Conservation (phyloP, 2,888 invertebrate species). For the Elgonia sp. region DNA sequence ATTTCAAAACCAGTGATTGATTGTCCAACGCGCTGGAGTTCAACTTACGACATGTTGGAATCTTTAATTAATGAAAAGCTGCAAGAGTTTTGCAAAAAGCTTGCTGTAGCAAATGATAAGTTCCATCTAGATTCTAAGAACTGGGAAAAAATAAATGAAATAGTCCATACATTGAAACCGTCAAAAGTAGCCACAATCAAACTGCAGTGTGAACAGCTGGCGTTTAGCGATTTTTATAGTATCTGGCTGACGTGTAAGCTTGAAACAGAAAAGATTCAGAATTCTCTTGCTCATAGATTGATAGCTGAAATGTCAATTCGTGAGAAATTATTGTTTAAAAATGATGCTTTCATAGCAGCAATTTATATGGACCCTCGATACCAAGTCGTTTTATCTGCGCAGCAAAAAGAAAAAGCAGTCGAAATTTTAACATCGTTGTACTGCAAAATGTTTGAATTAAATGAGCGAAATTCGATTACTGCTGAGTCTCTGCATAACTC, state of each 20-base stretch:
- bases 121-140: constrained; percentile 6
- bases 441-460: constrained; percentile 23
- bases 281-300: not conserved
- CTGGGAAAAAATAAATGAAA: constrained; percentile 26
- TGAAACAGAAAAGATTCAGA: constrained; percentile 22
- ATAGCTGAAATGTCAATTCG: constrained; percentile 16
- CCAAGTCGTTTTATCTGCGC: constrained; percentile 13
- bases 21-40: constrained; percentile 41
- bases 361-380: constrained; percentile 43
- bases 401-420: constrained; percentile 33
- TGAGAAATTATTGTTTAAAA: constrained; percentile 26
- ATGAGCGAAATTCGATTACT: too few relatives aligned
- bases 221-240: constrained; percentile 76
- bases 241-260: constrained; percentile 46
- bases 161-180: constrained; percentile 1
- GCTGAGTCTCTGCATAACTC: not conserved
- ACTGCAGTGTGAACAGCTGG: constrained; percentile 87
- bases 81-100: constrained; percentile 47
- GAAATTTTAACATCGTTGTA: constrained; percentile 30
- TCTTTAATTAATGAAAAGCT: constrained; percentile 15
- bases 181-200: constrained; percentile 42
- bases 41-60: constrained; percentile 39
- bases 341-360: constrained; percentile 40
- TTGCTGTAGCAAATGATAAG: constrained; percentile 31
- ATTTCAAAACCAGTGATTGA: constrained; percentile 33